These are phyloP conservation scores for Laticauda laticaudata DNA, from an alignment of 2,113 vertebrate genomes.

Conservation along the genomic window DNA sequence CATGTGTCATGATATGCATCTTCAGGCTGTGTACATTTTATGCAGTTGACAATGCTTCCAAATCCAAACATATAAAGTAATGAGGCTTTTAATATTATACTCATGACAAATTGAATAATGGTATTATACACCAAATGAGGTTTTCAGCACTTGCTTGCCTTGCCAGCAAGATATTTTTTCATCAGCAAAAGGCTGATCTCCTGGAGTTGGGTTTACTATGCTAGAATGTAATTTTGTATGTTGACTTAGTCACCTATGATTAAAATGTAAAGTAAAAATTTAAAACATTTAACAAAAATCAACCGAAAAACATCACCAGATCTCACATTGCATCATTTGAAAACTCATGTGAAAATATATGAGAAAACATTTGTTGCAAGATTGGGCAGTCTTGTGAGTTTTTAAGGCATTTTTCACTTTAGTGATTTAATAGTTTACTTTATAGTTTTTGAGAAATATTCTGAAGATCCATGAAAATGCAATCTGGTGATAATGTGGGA, in stretches of 20 bases:
- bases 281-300: not conserved
- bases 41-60: not conserved
- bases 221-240: not conserved
- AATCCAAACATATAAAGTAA: not conserved
- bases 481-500: not conserved
- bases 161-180: not conserved
- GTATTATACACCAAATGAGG: not conserved
- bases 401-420: not conserved
- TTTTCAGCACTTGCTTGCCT: not conserved
- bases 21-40: not conserved
- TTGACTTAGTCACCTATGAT: not conserved
- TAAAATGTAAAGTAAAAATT: not conserved
- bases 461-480: not conserved
- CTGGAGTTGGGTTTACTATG: not conserved
- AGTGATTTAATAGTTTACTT: not conserved
- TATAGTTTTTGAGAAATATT: not conserved
- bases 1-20: not conserved
- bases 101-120: not conserved
- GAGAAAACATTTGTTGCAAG: not conserved
- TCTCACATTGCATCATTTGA: not conserved
- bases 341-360: not conserved
- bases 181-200: not conserved
- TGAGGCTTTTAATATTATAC: not conserved
- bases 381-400: not conserved
- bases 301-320: not conserved